These are phyloP conservation scores for Seison nebaliae DNA, from an alignment of 1,140 invertebrate species.

Conservation along the genomic window DNA sequence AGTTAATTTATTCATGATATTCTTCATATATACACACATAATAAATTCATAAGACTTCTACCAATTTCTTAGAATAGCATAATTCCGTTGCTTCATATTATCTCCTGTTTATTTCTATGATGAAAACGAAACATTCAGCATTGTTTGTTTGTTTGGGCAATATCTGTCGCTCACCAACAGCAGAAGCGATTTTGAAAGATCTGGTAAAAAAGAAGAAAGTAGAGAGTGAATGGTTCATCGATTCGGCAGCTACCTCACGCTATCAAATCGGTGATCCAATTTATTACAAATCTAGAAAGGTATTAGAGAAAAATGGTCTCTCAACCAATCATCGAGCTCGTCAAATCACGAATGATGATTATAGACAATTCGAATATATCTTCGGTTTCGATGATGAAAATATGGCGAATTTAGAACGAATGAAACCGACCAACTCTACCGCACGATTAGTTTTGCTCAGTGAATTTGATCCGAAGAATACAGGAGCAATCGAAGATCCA, in stretches of 20 bases:
- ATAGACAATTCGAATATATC: slow-evolving; percentile 8
- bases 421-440: slow-evolving; percentile 11
- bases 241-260: slow-evolving; percentile 7
- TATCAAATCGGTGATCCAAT: slow-evolving; percentile 7
- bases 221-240: slow-evolving; percentile 3
- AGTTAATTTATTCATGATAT: too few relatives aligned
- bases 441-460: slow-evolving; percentile 7
- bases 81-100: too few relatives aligned
- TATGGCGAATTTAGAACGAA: slow-evolving; percentile 8
- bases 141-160: too few relatives aligned
- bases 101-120: too few relatives aligned
- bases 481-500: slow-evolving; percentile 9
- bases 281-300: neutral
- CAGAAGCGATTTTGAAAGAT: slow-evolving; percentile 10
- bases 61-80: too few relatives aligned
- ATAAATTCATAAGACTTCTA: too few relatives aligned
- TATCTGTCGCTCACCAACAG: slow-evolving; percentile 11
- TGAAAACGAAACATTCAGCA: too few relatives aligned
- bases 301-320: slow-evolving; percentile 3
- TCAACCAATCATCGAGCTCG: slow-evolving; percentile 6
- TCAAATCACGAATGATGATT: slow-evolving; percentile 9
- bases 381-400: slow-evolving; percentile 8
- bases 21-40: too few relatives aligned
- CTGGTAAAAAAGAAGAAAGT: slow-evolving; percentile 9
- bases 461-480: slow-evolving; percentile 8